Conservation (phyloP, 2,113 vertebrate species). For the Ageneiosus marmoratus region DNA sequence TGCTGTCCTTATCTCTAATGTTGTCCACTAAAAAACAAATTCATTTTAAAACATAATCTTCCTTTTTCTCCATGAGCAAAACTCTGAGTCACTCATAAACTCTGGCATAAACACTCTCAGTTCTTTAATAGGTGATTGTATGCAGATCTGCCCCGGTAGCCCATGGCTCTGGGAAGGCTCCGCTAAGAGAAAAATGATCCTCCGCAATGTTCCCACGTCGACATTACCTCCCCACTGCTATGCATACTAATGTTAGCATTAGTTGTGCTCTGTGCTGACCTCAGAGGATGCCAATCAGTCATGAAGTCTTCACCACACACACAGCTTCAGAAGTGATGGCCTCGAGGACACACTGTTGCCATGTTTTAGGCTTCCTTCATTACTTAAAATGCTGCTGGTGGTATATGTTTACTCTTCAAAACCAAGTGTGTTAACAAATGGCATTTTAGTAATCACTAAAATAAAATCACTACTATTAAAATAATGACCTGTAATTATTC, state of each 20-base stretch:
- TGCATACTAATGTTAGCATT: slow-evolving; percentile 42
- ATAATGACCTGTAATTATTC: neutral
- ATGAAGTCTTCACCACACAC: neutral
- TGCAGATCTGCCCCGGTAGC: neutral
- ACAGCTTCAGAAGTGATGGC: neutral
- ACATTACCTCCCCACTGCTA: slow-evolving; percentile 13
- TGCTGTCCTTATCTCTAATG: neutral
- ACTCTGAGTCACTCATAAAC: slow-evolving; percentile 8
- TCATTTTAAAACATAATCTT: neutral
- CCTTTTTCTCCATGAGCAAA: neutral
- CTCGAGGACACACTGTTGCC: neutral
- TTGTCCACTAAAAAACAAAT: neutral
- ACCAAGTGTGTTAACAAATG: neutral
- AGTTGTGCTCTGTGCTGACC: slow-evolving; percentile 19
- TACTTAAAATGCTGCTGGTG: neutral
- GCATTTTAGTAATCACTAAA: neutral
- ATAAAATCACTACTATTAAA: neutral
- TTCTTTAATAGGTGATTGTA: neutral
- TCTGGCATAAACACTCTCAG: slow-evolving; percentile 6
- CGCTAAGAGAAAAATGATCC: slow-evolving; percentile 30
- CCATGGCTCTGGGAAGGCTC: neutral
- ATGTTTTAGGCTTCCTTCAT: neutral
- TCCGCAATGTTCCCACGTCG: slow-evolving; percentile 4
- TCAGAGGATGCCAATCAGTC: slow-evolving; percentile 17
- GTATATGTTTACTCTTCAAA: neutral